phyloP scores from a whole-genome alignment of 2,888 invertebrate species.

The Eilema depressum region DNA sequence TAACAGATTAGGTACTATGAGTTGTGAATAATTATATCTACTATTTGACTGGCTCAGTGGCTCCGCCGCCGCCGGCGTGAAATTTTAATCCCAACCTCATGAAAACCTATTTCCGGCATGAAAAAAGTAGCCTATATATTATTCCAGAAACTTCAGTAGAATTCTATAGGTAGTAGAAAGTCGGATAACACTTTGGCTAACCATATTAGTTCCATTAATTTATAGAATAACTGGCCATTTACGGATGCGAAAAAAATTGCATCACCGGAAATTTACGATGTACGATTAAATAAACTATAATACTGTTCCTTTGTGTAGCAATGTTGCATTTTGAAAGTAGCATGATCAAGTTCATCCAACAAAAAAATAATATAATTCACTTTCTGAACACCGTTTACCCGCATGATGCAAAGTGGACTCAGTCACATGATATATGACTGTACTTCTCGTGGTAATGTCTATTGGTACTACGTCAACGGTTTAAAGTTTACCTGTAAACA shows the following conservation, averaged over 20 bases:
- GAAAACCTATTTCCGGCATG: too few species aligned
- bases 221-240: background rate
- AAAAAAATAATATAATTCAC: background rate
- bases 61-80: too few species aligned
- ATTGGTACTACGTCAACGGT: constrained; percentile 1
- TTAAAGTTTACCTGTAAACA: constrained; percentile 12
- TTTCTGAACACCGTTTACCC: background rate
- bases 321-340: background rate
- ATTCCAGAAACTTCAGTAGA: too few species aligned
- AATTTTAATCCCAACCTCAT: too few species aligned
- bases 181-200: background rate
- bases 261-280: too few species aligned
- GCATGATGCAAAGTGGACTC: background rate
- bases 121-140: too few species aligned
- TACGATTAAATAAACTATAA: background rate
- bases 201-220: too few species aligned
- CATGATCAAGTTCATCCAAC: background rate
- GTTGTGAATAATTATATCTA: background rate
- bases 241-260: too few species aligned
- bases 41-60: too few species aligned
- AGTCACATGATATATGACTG: background rate
- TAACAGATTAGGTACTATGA: background rate
- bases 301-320: background rate
- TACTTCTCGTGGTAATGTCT: background rate
- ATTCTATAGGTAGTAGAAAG: too few species aligned